Evolutionary conservation across 1,140 invertebrate species (phyloP).

Genomic region (Parapsyche elsis): DNA sequence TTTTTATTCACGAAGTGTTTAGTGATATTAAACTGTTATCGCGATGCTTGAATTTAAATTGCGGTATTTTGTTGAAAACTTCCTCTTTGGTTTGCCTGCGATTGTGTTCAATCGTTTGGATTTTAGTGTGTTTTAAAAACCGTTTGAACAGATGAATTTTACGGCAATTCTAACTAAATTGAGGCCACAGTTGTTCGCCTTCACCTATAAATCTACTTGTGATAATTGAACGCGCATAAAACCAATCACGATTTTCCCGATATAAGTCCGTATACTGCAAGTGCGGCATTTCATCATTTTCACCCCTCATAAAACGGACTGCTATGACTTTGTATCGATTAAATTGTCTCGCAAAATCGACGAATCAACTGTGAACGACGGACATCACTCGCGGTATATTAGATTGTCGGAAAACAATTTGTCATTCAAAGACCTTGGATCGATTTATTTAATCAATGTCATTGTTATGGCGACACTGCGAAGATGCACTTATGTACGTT

Average conservation of each 20-base stretch:
- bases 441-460: not conserved
- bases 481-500: not conserved
- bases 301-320: too few relatives aligned
- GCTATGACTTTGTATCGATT: too few relatives aligned
- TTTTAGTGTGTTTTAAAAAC: too few relatives aligned
- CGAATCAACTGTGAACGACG: too few relatives aligned
- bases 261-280: not conserved
- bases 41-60: too few relatives aligned
- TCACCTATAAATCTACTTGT: slow-evolving; percentile 32
- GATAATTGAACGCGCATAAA: slow-evolving; percentile 22
- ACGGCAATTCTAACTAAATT: slow-evolving; percentile 24
- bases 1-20: too few relatives aligned
- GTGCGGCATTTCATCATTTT: too few relatives aligned
- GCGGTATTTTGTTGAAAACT: too few relatives aligned
- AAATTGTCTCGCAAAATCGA: too few relatives aligned
- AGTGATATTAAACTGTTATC: too few relatives aligned
- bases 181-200: slow-evolving; percentile 36
- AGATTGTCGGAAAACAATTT: not conserved
- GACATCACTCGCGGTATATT: not conserved
- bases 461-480: not conserved
- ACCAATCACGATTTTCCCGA: not conserved
- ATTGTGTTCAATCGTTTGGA: too few relatives aligned
- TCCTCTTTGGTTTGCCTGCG: too few relatives aligned
- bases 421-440: not conserved
- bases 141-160: slow-evolving; percentile 19